phyloP scores from a whole-genome alignment of 2,888 invertebrate genomes.

The Agrilus biguttatus region DNA sequence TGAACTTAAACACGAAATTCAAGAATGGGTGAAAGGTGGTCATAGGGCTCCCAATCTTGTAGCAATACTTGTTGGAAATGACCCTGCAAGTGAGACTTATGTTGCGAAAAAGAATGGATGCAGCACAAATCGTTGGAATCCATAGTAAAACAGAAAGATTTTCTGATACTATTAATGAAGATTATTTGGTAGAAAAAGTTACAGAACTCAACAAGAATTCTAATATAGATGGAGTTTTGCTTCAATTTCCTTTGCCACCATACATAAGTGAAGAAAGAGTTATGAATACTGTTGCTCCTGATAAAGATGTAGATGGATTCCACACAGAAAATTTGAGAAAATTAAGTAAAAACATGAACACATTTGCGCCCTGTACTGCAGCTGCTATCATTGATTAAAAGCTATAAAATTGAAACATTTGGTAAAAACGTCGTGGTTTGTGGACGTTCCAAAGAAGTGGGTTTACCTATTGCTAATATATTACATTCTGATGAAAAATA shows the following conservation, averaged over 20 bases:
- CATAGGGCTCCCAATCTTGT: conserved; percentile 56
- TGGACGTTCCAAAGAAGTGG: conserved; percentile 85
- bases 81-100: conserved; percentile 74
- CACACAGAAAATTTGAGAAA: conserved; percentile 72
- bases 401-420: conserved; percentile 57
- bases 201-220: conserved; percentile 51
- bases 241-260: conserved; percentile 70
- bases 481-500: conserved; percentile 66
- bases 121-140: conserved; percentile 41
- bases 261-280: conserved; percentile 61
- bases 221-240: conserved; percentile 66
- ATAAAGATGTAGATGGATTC: conserved; percentile 88
- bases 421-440: conserved; percentile 81
- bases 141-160: conserved; percentile 51
- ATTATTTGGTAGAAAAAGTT: conserved; percentile 51
- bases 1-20: conserved; percentile 50
- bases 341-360: conserved; percentile 55
- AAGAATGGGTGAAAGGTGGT: conserved; percentile 45
- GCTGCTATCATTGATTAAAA: conserved; percentile 54
- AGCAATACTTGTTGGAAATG: conserved; percentile 71
- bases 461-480: conserved; percentile 77
- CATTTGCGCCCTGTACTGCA: conserved; percentile 68
- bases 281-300: conserved; percentile 64
- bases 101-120: conserved; percentile 65
- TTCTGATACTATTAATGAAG: conserved; percentile 43